phyloP scores from a whole-genome alignment of 1,140 invertebrate genomes.

The Olivierus martensii region DNA sequence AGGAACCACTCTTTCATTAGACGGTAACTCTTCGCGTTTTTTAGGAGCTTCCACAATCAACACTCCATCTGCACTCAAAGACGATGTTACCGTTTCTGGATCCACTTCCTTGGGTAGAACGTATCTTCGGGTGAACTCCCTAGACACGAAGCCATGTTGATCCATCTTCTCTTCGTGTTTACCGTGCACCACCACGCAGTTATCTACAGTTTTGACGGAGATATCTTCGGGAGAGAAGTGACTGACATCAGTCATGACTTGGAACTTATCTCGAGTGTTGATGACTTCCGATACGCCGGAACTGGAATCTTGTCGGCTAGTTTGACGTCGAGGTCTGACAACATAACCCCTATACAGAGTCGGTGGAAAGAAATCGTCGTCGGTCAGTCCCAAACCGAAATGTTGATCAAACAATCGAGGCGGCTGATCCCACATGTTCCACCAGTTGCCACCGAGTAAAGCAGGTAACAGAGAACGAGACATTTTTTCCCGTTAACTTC shows the following conservation, averaged over 20 bases:
- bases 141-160: conserved; percentile 50
- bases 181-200: conserved; percentile 26
- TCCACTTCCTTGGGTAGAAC: conserved; percentile 44
- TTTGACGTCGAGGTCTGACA: conserved; percentile 7
- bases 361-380: conserved; percentile 16
- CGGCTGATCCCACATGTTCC: conserved; percentile 3
- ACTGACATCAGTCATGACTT: conserved; percentile 25
- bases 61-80: conserved; percentile 57
- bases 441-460: conserved; percentile 2
- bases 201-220: conserved; percentile 27
- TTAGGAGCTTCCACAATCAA: conserved; percentile 51
- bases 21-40: conserved; percentile 15
- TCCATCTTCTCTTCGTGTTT: conserved; percentile 27
- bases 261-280: conserved; percentile 23
- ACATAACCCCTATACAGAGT: neutral
- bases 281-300: conserved; percentile 10
- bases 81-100: conserved; percentile 46
- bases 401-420: conserved; percentile 20
- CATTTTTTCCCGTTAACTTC: too few species aligned
- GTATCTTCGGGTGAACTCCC: conserved; percentile 58
- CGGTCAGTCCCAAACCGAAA: conserved; percentile 21
- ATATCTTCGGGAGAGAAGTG: conserved; percentile 29
- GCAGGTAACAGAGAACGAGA: neutral
- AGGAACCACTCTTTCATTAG: conserved; percentile 21
- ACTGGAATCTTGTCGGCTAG: neutral